Conservation (phyloP, 2,797 vertebrate species). For the Takifugu rubripes region DNA sequence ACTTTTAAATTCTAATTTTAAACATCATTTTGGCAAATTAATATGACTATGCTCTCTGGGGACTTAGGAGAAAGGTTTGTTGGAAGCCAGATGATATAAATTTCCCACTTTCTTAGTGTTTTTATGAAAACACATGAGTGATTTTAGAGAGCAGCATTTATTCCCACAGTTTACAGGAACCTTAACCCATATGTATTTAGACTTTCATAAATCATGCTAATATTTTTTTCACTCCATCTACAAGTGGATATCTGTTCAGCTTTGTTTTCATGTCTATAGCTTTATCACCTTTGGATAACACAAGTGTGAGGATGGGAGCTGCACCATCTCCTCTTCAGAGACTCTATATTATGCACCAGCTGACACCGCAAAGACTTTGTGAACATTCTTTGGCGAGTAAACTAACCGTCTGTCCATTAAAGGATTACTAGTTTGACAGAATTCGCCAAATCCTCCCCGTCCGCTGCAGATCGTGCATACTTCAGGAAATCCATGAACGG, state of each 20-base stretch:
- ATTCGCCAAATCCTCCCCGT: slow-evolving; percentile 40
- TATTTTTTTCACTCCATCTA: slow-evolving; percentile 15
- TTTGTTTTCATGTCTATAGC: slow-evolving; percentile 26
- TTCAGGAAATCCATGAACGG: slow-evolving; percentile 37
- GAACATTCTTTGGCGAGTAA: slow-evolving; percentile 48
- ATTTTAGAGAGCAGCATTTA: slow-evolving; percentile 21
- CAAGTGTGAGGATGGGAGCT: slow-evolving; percentile 33
- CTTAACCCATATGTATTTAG: slow-evolving; percentile 5
- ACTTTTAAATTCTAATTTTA: not conserved
- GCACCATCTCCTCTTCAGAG: slow-evolving; percentile 20
- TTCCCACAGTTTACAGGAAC: slow-evolving; percentile 18
- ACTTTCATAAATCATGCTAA: slow-evolving; percentile 30
- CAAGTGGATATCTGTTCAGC: slow-evolving; percentile 6
- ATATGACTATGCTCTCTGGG: not conserved
- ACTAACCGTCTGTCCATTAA: slow-evolving; percentile 59
- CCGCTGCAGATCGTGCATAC: slow-evolving; percentile 32
- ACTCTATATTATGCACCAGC: slow-evolving; percentile 14
- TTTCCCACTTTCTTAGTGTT: not conserved
- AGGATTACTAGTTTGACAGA: slow-evolving; percentile 62
- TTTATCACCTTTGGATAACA: slow-evolving; percentile 28
- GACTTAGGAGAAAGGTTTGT: no score
- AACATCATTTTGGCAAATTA: not conserved
- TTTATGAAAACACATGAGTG: slow-evolving; percentile 27
- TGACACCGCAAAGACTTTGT: slow-evolving; percentile 39
- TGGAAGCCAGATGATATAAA: not conserved